Evolutionary conservation across 37 sponge, comb jelly and placozoan species (phyloP), one percentile per base, ranked within the genome.

Genomic region (Diacarnus erythraeanus): DNA sequence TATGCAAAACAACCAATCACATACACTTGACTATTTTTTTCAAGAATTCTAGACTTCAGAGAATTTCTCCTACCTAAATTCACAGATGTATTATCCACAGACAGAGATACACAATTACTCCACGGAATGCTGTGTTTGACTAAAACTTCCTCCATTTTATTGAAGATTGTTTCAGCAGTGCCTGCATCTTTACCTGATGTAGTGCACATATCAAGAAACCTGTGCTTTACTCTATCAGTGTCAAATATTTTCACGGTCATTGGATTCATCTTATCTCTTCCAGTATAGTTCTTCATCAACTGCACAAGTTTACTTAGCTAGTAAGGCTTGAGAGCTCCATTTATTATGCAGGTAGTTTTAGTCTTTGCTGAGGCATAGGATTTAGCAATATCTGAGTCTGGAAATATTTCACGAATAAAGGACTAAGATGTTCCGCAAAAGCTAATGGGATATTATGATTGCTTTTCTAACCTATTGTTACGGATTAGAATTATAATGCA

Each of bases 341-440:
- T 87, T 2, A 87, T 10, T 30, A 87, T 87, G 51, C 87, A 87
- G 23, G 87, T 80, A 63, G 81, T 76, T 64, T 86, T 5, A 80
- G 79, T 30, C n/a, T 57, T 74, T 20, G 72, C 73, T 31, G 64
- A 77, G 51, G 72, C 78, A 69, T 77, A 84, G 15, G 72, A 72
- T 31, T 68, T 71, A n/a, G 85, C 77, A 65, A 77, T 77, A 29
- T 69, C 42, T 35, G 60, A 40, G 44, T 84, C 85, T 41, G 75
- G 75, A 12, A 64, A 63, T 26, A 75, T 64, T n/a, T n/a, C n/a
- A n/a, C n/a, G n/a, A n/a, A n/a, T n/a, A n/a, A n/a, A n/a, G n/a
- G n/a, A n/a, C n/a, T n/a, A n/a, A n/a, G n/a, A n/a, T n/a, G n/a
- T n/a, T n/a, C n/a, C n/a, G n/a, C n/a, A n/a, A n/a, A n/a, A n/a